Percentiles rank a stretch among this genome's conserved stretches.
Conservation (phyloP, 2,113 vertebrate species). For the Myodes glareolus region DNA sequence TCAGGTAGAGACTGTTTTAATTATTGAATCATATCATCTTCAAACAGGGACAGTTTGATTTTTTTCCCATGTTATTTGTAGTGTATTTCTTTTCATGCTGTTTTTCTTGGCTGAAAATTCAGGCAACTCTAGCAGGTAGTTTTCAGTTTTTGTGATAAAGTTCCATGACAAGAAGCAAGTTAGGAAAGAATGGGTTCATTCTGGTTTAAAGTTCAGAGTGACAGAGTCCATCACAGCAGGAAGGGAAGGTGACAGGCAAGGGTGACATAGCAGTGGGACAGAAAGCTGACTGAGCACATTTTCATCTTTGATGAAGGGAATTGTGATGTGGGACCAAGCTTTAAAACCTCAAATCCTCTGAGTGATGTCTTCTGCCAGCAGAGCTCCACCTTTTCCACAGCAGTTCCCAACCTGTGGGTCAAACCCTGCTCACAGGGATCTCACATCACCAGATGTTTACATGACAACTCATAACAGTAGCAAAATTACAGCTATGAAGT, state of each 20-base stretch:
- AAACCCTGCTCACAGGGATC: too few relatives aligned
- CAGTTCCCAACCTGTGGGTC: too few relatives aligned
- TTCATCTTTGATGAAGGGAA: neutral
- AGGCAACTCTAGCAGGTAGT: neutral
- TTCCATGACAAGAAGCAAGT: neutral
- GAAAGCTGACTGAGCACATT: neutral
- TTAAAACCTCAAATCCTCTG: neutral
- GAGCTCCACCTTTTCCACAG: too few relatives aligned
- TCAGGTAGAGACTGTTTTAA: neutral
- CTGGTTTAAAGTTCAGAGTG: neutral
- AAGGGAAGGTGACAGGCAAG: neutral
- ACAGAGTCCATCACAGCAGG: neutral
- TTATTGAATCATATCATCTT: too few relatives aligned
- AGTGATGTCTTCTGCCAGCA: neutral
- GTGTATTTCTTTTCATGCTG: neutral
- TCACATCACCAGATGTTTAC: neutral
- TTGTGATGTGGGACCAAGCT: neutral
- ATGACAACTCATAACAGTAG: neutral
- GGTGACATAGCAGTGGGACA: neutral
- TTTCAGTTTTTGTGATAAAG: too few relatives aligned
- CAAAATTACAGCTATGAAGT: neutral
- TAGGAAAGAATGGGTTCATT: neutral
- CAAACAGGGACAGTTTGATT: too few relatives aligned
- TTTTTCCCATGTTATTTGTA: neutral
- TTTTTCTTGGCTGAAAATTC: neutral